Evolutionary conservation across 2,113 vertebrate species (phyloP), one percentile per base, ranked within the genome.

Genomic region (Marmota monax): DNA sequence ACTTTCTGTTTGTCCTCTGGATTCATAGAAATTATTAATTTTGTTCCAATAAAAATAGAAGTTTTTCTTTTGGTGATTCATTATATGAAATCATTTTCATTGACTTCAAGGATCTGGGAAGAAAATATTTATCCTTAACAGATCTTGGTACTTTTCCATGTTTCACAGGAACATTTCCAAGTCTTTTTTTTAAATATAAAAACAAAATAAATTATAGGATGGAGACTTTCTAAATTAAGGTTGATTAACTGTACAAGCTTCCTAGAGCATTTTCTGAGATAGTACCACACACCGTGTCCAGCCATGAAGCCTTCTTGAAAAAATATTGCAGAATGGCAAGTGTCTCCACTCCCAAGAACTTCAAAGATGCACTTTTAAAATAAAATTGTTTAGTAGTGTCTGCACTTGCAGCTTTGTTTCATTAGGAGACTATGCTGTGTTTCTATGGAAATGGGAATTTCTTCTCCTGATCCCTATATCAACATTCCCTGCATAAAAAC

Each of bases 201-300:
- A 96, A 77, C 88, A 97, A 96, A 96, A 76, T 96, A 95, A 97
- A 97, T 96, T 87, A 65, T 92, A 87, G 69, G 48, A 29, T 94
- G 61, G 92, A 95, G 93, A 69, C 76, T 93, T 90, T 92, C 48
- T 95, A 82, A 94, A 84, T 39, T 53, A 32, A 27, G 48, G 42
- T 58, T 86, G 83, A 89, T 91, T 37, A 95, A 92, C 65, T 85
- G 42, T 53, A 27, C 9, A 58, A 78, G 13, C 37, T 95, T 96
- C 86, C 83, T 89, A 63, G 88, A 51, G 48, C 14, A 3, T 23
- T 92, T 96, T 96, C 53, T 93, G 78, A 91, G 84, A 80, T 89
- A 87, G 58, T 23, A 27, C 32, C 76, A 1, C 5, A 14, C 2
- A 7, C 22, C 17, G 39, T 88, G 91, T 72, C 58, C 4, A 56